Base-by-base conservation (phyloP, 2,888 invertebrate genomes). In the Cheilosia urbana region DNA sequence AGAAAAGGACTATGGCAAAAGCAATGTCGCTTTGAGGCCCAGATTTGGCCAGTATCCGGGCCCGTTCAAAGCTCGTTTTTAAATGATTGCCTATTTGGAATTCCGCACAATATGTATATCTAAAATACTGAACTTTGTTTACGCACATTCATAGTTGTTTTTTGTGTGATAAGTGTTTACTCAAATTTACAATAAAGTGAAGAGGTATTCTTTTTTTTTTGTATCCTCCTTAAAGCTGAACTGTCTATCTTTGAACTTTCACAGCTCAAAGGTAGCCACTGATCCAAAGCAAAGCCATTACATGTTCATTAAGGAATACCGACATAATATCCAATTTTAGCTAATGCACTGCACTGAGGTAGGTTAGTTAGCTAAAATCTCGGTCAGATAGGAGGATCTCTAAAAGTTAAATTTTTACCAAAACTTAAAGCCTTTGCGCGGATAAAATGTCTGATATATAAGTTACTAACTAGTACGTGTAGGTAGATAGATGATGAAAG, bases 21-120 rank as follows among this genome's bases (percentile, higher is more conserved):
- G 89, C 1, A 91, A 91, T 88, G 90, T 88, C n/a, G 90, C 90
- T 34, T 71, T 92, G 57, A 90, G 92, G 42, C 91, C 92, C 19
- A 89, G 92, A 19, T 91, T 91, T 47, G 90, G 90, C 76, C 92
- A 92, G 84, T 91, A 91, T 88, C 91, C 91, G 68, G 89, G 89
- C 4, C 89, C 89, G 7, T 91, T 91, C 27, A 92, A 92, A 82
- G 90, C 91, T 19, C 89, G 91, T 57, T 92, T 92, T 84, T 92
- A 90, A 15, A 15, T 24, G 0, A 40, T 6, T 49, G 4, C 15
- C 30, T 34, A 9, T 68, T 68, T 69, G 17, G n/a, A 58, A 37
- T 34, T 17, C 2, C 47, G 69, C 69, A 69, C 69, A 58, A 69
- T 27, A 37, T 27, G 6, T 27, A 27, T 19, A 6, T 19, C 13